Base-by-base conservation (phyloP, 2,797 vertebrate genomes). In the Silurus aristotelis region DNA sequence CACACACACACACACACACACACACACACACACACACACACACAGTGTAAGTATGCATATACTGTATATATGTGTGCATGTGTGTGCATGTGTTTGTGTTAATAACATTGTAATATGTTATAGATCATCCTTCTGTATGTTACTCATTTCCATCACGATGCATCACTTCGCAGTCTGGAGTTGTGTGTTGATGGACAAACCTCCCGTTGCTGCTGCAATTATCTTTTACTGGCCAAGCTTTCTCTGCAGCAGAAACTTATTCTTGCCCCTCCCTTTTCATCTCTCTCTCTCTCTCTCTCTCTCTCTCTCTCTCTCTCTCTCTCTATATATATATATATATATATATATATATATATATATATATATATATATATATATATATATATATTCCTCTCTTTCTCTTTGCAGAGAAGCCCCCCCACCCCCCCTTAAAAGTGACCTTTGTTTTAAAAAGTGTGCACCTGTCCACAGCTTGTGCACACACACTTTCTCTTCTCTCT, bases 191-290 rank as follows among this genome's bases (percentile, higher is more conserved):
- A 76, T 76, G 72, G 52, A 56, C 8, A 76, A 55, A 76, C 25
- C n/a, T 27, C 52, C 25, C 89, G 93, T 89, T 94, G 90, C 93
- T 94, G 93, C 90, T 93, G 91, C 93, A 93, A 71, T 92, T 93
- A 94, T 94, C 93, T 92, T 92, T 94, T 91, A 91, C 93, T 75
- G 56, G 85, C 88, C 91, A 89, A 88, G 93, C 85, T 72, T 31
- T 91, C 90, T 90, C 91, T 92, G 82, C 72, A 84, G 84, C 85
- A 85, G 83, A 85, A 84, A 83, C 78, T 85, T 82, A 75, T 13
- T 84, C 89, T 77, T 72, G 56, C 68, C 80, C 79, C 82, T 75
- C 86, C 80, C 83, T 66, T 58, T 31, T 2, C 58, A 19, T 38
- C 80, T 58, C 81, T 67, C 78, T 61, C 46, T 25, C 38, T 22